Evolutionary conservation across 2,113 vertebrate species (phyloP), one percentile per base, ranked within the genome.

Genomic region (Scomber colias): DNA sequence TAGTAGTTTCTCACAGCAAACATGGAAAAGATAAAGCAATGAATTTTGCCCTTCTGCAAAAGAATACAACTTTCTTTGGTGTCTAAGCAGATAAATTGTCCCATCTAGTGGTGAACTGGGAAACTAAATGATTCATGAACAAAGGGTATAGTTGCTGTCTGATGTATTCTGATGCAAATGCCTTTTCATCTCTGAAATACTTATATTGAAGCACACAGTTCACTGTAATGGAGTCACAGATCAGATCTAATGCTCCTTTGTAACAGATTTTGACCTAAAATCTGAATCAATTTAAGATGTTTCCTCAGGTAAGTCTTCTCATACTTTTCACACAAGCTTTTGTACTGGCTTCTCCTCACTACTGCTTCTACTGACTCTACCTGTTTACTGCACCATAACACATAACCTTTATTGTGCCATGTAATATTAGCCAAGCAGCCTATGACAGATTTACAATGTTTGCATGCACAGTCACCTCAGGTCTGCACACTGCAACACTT

Each of bases 51-150:
- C 14, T 44, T 17, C 45, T 44, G 21, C 4, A 24, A 63, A 82
- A 57, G 1, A 49, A 45, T 19, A 13, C 35, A 15, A 16, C 35
- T 66, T 12, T 35, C 4, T 63, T 72, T 77, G 11, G 69, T 69
- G 66, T 57, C 74, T 72, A 30, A 75, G 81, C 62, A 85, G 87
- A 89, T 78, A 68, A 91, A 92, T 76, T 91, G 84, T 90, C 87
- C 89, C 90, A 92, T 91, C 90, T 90, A 89, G 88, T 92, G 90
- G 90, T 87, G 80, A 87, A 68, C 59, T 40, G 61, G 16, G 35
- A 88, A 71, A 89, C 16, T 82, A 76, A 85, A 81, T 69, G 64
- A 77, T 78, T 81, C 49, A 75, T 44, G 55, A 86, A 9, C 48
- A 70, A 21, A 65, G 19, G 17, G 44, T 46, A 7, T 4, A 69